These are phyloP conservation scores for Lumbricus terrestris DNA, from an alignment of 2,888 invertebrate genomes.

Conservation along the genomic window DNA sequence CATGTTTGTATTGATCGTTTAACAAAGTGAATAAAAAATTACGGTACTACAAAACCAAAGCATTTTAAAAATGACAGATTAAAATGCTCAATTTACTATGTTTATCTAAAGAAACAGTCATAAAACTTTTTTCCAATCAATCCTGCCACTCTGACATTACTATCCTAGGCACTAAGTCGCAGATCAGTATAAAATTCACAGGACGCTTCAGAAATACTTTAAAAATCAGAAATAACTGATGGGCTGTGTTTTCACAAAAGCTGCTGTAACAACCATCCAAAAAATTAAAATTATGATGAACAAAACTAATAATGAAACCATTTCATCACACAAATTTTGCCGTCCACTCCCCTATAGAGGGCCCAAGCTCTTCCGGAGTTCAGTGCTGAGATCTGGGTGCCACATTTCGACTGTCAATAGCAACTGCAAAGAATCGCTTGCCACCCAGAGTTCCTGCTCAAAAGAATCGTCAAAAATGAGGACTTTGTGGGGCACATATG, in stretches of 20 bases:
- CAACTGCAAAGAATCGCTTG: constrained; percentile 73
- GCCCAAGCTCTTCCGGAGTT: constrained; percentile 61
- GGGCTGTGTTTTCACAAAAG: background rate
- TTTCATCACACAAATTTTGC: background rate
- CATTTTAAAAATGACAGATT: background rate
- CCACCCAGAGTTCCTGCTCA: constrained; percentile 92
- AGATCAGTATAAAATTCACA: background rate
- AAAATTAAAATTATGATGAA: background rate
- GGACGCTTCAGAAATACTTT: background rate
- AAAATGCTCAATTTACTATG: background rate
- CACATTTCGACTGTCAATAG: constrained; percentile 88
- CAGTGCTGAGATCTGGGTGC: constrained; percentile 78
- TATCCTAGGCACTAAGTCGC: background rate
- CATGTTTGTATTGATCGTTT: background rate
- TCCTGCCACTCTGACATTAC: background rate
- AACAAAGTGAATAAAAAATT: background rate
- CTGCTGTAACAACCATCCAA: background rate
- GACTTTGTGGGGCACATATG: constrained; percentile 71
- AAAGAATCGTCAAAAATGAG: constrained; percentile 89
- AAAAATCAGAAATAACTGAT: background rate
- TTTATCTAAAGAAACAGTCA: background rate
- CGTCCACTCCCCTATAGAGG: constrained; percentile 50
- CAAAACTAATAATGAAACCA: background rate
- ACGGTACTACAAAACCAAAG: background rate
- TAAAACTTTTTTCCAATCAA: background rate